Evolutionary conservation across 2,113 vertebrate genomes (phyloP).

Genomic region (Spizaetus ornatus): DNA sequence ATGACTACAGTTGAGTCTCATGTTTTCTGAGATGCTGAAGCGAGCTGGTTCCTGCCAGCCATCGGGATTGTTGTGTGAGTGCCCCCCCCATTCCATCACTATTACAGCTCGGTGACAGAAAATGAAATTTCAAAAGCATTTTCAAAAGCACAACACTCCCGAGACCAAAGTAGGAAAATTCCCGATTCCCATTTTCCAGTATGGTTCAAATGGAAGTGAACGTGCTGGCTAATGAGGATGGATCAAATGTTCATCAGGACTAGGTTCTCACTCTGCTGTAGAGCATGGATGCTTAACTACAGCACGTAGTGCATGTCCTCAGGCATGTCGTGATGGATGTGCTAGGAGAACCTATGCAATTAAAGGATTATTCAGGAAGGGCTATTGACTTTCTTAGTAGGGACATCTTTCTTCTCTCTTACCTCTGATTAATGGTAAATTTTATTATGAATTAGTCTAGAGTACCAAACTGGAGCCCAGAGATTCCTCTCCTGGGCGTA

Average conservation of each 20-base stretch:
- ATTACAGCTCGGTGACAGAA: not conserved
- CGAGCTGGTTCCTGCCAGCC: not conserved
- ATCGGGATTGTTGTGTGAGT: not conserved
- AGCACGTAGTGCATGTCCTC: fast-evolving
- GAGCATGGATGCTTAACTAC: not conserved
- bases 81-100: not conserved
- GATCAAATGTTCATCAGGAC: not conserved
- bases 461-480: not conserved
- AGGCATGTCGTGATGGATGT: not conserved
- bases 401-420: not conserved
- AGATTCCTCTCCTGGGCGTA: not conserved
- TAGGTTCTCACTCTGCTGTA: not conserved
- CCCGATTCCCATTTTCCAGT: not conserved
- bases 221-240: not conserved
- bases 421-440: not conserved
- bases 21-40: not conserved
- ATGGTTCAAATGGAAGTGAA: not conserved
- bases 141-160: not conserved
- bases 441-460: not conserved
- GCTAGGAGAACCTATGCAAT: not conserved
- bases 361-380: not conserved
- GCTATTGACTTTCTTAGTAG: not conserved
- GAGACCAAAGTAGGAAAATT: not conserved
- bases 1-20: not conserved
- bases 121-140: not conserved